A percentile compares a stretch with the other conserved stretches of the same genome.
Evolutionary conservation across 2,797 vertebrate genomes (phyloP).

Genomic region (Ctenopoma kingsleyae): DNA sequence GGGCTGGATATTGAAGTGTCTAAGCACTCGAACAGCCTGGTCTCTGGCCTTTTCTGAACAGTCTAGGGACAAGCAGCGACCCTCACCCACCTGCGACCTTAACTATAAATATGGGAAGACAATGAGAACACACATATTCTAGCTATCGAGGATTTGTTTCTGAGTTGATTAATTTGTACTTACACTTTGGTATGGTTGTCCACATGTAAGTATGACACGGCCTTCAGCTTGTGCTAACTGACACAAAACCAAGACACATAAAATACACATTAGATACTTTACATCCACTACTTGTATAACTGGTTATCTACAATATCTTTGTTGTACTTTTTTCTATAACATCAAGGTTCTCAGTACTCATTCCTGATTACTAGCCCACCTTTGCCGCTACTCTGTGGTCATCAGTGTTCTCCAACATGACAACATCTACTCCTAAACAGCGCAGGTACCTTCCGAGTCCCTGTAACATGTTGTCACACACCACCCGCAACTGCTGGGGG

Average conservation of each 20-base stretch:
- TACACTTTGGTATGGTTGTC: slow-evolving; percentile 89
- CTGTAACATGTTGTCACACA: slow-evolving; percentile 94
- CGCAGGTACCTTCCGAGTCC: slow-evolving; percentile 91
- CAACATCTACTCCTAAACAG: slow-evolving; percentile 88
- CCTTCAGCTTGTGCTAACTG: slow-evolving; percentile 89
- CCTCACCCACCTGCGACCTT: slow-evolving; percentile 89
- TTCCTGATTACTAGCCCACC: slow-evolving; percentile 70
- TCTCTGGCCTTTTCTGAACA: slow-evolving; percentile 89
- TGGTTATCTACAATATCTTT: background rate
- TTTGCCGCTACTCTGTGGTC: slow-evolving; percentile 89
- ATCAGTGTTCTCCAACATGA: slow-evolving; percentile 85
- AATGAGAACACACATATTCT: background rate
- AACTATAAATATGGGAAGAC: slow-evolving; percentile 75
- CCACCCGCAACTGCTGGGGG: slow-evolving; percentile 86
- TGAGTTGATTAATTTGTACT: slow-evolving; percentile 54
- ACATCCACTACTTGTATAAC: background rate
- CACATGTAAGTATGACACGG: slow-evolving; percentile 90
- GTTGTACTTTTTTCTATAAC: background rate
- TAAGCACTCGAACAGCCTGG: slow-evolving; percentile 87
- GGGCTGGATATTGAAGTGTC: slow-evolving; percentile 87
- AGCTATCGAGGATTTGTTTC: slow-evolving; percentile 1
- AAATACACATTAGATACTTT: slow-evolving; percentile 2
- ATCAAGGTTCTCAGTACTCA: background rate
- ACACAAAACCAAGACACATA: slow-evolving; percentile 40
- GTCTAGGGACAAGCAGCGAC: slow-evolving; percentile 87